Conservation (phyloP, 2,888 invertebrate species). For the Orchestes rusci region DNA sequence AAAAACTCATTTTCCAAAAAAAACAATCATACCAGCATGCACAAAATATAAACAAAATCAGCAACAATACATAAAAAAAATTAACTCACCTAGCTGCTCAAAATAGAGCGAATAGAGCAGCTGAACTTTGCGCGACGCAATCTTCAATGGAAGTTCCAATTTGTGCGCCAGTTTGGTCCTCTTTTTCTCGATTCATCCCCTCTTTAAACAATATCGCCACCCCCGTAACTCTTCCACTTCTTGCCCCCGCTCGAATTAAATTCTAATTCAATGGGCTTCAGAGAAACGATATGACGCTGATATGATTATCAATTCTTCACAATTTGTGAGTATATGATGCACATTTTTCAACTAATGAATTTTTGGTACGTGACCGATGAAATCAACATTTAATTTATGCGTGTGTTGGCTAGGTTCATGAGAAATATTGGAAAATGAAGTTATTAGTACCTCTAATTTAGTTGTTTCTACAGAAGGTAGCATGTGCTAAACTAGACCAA, state of each 20-base stretch:
- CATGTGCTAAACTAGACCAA: too few relatives aligned
- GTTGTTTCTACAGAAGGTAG: too few relatives aligned
- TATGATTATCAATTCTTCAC: too few relatives aligned
- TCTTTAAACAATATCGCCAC: slow-evolving; percentile 31
- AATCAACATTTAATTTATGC: too few relatives aligned
- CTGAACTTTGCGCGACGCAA: slow-evolving; percentile 14
- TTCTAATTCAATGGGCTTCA: too few relatives aligned
- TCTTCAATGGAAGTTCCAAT: slow-evolving; percentile 22
- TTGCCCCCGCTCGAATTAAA: slow-evolving; percentile 4
- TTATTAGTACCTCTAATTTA: too few relatives aligned
- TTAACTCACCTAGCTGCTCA: slow-evolving; percentile 28
- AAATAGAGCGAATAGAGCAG: slow-evolving; percentile 15
- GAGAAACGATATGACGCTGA: too few relatives aligned
- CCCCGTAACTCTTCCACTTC: slow-evolving; percentile 24
- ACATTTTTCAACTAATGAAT: background rate
- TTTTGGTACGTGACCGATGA: background rate
- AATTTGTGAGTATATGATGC: too few relatives aligned
- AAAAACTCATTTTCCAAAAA: slow-evolving; percentile 12
- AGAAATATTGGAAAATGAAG: too few relatives aligned
- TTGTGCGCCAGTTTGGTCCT: slow-evolving; percentile 20
- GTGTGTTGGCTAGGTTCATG: too few relatives aligned
- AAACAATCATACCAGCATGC: background rate
- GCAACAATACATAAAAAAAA: background rate
- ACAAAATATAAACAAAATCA: background rate
- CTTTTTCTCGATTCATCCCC: slow-evolving; percentile 29